phyloP scores from a whole-genome alignment of 1,140 invertebrate species.

The Drosophila chauvacae region DNA sequence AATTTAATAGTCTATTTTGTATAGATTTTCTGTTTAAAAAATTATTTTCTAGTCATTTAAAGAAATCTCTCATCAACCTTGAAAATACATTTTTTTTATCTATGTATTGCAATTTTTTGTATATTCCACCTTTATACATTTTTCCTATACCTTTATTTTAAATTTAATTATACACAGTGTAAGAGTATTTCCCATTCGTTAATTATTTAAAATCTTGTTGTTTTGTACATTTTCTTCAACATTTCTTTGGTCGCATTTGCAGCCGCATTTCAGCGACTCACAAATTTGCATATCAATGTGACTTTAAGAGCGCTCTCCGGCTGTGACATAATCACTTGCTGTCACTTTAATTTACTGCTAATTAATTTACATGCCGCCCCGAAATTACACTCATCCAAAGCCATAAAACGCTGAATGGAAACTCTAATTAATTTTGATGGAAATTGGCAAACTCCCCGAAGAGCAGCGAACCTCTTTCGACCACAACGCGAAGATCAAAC shows the following conservation, averaged over 20 bases:
- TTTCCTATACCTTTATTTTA: rapidly evolving
- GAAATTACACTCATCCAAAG: slow-evolving; percentile 27
- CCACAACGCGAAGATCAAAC: slow-evolving; percentile 32
- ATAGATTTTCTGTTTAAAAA: neutral
- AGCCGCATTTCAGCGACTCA: slow-evolving; percentile 28
- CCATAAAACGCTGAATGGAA: slow-evolving; percentile 25
- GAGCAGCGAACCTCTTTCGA: slow-evolving; percentile 8
- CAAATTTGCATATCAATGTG: slow-evolving; percentile 77
- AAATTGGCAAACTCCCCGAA: slow-evolving; percentile 20
- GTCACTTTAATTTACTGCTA: slow-evolving; percentile 68
- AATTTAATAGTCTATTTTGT: neutral
- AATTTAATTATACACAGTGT: neutral
- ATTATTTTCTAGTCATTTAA: too few relatives aligned
- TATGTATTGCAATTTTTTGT: neutral
- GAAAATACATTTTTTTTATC: neutral
- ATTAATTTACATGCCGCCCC: slow-evolving; percentile 55
- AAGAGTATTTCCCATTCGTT: slow-evolving; percentile 5
- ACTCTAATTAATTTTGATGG: slow-evolving; percentile 35
- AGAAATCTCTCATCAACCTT: neutral
- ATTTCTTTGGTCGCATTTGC: slow-evolving; percentile 24
- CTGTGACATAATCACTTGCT: slow-evolving; percentile 70
- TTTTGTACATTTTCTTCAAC: neutral
- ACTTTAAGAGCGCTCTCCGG: slow-evolving; percentile 23
- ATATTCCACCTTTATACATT: neutral
- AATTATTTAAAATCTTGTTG: neutral